phyloP scores from a whole-genome alignment of 2,888 invertebrate genomes.

The Coleophora flavipennella region DNA sequence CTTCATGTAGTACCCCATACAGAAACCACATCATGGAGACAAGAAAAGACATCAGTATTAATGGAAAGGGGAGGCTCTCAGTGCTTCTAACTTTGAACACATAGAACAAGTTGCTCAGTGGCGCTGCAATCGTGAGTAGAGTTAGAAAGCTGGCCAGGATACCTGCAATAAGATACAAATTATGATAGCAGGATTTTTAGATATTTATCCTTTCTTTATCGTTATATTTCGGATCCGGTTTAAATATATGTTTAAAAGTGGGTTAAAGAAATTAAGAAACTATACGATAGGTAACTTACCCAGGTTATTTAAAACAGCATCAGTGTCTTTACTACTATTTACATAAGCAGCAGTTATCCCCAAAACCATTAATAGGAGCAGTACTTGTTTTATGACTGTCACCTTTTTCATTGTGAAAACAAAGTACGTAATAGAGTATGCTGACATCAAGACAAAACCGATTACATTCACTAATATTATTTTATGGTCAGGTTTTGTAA shows the following conservation, averaged over 20 bases:
- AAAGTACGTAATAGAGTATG: conserved; percentile 80
- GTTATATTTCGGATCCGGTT: background rate
- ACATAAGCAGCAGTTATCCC: conserved; percentile 73
- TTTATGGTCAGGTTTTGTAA: conserved; percentile 79
- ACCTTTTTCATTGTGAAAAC: conserved; percentile 81
- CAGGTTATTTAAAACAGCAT: conserved; percentile 70
- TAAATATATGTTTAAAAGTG: background rate
- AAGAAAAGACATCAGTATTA: conserved; percentile 87
- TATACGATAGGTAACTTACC: conserved; percentile 66
- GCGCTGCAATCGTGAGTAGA: conserved; percentile 86
- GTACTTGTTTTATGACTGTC: conserved; percentile 74
- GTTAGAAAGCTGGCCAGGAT: conserved; percentile 81
- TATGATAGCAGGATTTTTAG: too few species aligned
- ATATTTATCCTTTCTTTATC: too few species aligned
- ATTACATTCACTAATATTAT: conserved; percentile 83
- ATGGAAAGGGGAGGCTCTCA: conserved; percentile 89
- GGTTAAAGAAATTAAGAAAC: background rate
- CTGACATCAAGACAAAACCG: conserved; percentile 79
- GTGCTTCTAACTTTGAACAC: conserved; percentile 86
- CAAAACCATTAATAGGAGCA: conserved; percentile 64
- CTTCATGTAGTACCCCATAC: conserved; percentile 85
- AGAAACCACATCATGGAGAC: conserved; percentile 88
- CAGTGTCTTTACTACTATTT: conserved; percentile 64
- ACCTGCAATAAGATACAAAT: too few species aligned
- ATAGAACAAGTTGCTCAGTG: conserved; percentile 83